These are phyloP conservation scores for Griposia aprilina DNA, from an alignment of 2,888 invertebrate genomes.

Conservation along the genomic window DNA sequence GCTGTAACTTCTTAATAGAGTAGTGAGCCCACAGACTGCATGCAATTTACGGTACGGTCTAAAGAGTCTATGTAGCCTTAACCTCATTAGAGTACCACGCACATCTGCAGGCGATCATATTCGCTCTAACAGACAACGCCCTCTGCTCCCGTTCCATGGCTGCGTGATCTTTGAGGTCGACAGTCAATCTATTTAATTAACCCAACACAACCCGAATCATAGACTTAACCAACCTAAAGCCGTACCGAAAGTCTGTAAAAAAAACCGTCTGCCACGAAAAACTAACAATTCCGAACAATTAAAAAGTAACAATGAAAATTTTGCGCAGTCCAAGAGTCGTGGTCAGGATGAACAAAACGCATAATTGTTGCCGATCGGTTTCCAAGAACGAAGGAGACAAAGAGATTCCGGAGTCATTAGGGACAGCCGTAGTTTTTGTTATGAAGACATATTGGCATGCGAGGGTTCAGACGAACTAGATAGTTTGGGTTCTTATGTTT, in stretches of 20 bases:
- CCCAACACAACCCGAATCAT: background rate
- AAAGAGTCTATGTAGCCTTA: too few species aligned
- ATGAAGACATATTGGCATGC: slow-evolving; percentile 15
- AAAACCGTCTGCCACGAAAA: slow-evolving; percentile 6
- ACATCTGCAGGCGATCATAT: too few species aligned
- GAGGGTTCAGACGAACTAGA: background rate
- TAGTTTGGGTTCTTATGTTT: background rate
- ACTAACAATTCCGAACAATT: slow-evolving; percentile 44
- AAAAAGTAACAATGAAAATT: slow-evolving; percentile 60
- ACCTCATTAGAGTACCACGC: too few species aligned
- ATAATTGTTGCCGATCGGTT: slow-evolving; percentile 54
- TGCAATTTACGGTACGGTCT: too few species aligned
- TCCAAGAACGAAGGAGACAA: slow-evolving; percentile 46
- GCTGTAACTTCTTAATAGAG: too few species aligned
- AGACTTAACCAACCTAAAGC: background rate
- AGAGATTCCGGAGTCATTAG: slow-evolving; percentile 55
- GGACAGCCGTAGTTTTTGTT: slow-evolving; percentile 1
- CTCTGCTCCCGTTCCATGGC: too few species aligned
- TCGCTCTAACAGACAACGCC: too few species aligned
- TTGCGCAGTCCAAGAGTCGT: slow-evolving; percentile 46
- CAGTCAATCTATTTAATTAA: too few species aligned
- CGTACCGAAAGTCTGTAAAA: background rate
- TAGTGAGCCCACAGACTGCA: too few species aligned
- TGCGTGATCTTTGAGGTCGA: too few species aligned
- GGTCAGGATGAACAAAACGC: slow-evolving; percentile 42